Evolutionary conservation across 2,113 vertebrate genomes (phyloP).

Genomic region (Glaucomys volans): DNA sequence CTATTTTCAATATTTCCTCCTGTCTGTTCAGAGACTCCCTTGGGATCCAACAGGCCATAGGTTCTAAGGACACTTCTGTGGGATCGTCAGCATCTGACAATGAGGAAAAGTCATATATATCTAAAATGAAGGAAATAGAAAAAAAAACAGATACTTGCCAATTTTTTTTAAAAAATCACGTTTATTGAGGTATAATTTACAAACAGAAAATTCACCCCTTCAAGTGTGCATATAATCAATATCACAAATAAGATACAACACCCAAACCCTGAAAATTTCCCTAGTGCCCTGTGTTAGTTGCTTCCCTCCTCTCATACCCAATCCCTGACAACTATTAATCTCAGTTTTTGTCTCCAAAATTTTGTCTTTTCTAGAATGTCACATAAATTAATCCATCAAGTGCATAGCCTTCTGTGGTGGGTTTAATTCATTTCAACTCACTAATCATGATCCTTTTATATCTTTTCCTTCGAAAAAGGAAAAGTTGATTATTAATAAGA

Average conservation of each 20-base stretch:
- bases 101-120: neutral
- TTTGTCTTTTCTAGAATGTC: conserved; percentile 15
- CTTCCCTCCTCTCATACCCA: rapidly evolving
- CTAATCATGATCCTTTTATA: neutral
- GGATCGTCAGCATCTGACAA: neutral
- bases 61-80: neutral
- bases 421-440: conserved; percentile 30
- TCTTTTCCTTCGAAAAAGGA: neutral
- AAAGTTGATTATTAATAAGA: neutral
- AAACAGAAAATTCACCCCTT: neutral
- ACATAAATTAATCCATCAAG: neutral
- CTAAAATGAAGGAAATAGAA: neutral
- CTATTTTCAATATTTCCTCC: neutral
- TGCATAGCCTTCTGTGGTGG: neutral
- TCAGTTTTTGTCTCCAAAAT: neutral
- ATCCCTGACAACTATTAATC: neutral
- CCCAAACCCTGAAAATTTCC: neutral
- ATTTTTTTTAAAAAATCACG: neutral
- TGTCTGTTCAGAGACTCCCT: too few species aligned
- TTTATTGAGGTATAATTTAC: neutral
- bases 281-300: neutral
- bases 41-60: too few species aligned
- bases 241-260: neutral
- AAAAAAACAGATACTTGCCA: neutral
- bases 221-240: neutral